phyloP scores from a whole-genome alignment of 1,140 invertebrate species.

The Caerostris darwini region DNA sequence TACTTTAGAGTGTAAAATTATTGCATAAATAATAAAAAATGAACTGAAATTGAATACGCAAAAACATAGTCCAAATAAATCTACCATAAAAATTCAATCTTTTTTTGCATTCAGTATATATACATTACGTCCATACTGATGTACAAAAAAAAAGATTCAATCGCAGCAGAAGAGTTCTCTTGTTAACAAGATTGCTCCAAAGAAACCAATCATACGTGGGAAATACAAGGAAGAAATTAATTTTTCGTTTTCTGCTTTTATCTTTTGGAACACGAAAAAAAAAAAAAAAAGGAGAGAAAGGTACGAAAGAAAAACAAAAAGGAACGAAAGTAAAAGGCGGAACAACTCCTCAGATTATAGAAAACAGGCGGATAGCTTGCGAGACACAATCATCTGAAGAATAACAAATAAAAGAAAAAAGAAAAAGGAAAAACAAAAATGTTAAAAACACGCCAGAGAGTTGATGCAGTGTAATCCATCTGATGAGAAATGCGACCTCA shows the following conservation, averaged over 20 bases:
- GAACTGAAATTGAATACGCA: neutral
- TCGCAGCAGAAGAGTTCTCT: neutral
- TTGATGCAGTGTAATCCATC: neutral
- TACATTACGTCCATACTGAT: neutral
- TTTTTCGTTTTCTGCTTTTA: neutral
- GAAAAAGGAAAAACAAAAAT: neutral
- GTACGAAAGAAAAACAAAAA: too few species aligned
- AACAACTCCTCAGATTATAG: conserved; percentile 20
- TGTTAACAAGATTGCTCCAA: conserved; percentile 17
- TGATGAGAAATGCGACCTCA: conserved; percentile 21
- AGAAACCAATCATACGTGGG: conserved; percentile 9
- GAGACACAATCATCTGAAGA: conserved; percentile 1
- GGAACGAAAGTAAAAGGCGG: neutral
- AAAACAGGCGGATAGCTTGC: neutral
- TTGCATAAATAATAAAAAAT: neutral
- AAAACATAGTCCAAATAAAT: neutral
- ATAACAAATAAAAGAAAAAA: neutral
- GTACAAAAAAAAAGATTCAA: neutral
- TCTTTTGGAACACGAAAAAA: neutral
- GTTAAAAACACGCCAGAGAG: conserved; percentile 5
- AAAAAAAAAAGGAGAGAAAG: neutral
- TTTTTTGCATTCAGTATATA: neutral
- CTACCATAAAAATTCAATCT: neutral
- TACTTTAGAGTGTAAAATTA: neutral
- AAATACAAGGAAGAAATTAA: neutral